These are phyloP conservation scores for Hydractinia symbiolongicarpus DNA, from an alignment of 30 jellyfish, hydroid and myxozoan species.

Conservation along the genomic window DNA sequence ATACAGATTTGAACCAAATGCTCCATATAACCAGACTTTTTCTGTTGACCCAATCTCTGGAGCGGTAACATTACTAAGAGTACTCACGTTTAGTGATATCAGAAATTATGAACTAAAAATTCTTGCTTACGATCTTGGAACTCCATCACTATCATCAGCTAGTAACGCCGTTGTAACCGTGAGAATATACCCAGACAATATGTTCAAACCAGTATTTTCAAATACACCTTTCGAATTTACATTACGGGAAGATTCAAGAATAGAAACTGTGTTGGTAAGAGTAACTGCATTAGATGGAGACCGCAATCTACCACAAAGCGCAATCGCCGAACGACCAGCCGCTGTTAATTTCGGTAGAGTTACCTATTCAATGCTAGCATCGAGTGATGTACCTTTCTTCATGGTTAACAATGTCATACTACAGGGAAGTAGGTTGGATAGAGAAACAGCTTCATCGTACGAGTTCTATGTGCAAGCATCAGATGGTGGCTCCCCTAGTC, in stretches of 20 bases:
- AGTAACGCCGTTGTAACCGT: neutral
- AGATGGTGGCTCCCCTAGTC: constrained; percentile 57
- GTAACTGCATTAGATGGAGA: constrained; percentile 32
- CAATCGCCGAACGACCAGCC: constrained; percentile 28
- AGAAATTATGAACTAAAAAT: constrained; percentile 13
- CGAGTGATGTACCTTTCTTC: neutral
- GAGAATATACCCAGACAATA: constrained; percentile 31
- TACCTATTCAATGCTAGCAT: constrained; percentile 1
- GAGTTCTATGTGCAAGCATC: constrained; percentile 58
- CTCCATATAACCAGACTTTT: neutral
- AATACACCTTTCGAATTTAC: neutral
- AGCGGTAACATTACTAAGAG: constrained; percentile 15
- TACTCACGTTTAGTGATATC: neutral
- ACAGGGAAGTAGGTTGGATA: neutral
- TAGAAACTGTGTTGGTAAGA: neutral
- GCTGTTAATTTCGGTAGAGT: constrained; percentile 32
- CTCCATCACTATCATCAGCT: neutral
- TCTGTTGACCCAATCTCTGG: constrained; percentile 16
- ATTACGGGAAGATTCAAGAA: neutral
- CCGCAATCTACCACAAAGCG: constrained; percentile 11
- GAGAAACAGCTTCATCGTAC: constrained; percentile 11
- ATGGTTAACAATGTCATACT: neutral
- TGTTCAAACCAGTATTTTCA: constrained; percentile 26
- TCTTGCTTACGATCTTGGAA: constrained; percentile 31
- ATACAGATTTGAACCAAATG: constrained; percentile 34